Conservation (phyloP, 2,797 vertebrate genomes). For the Bradypodion pumilum region DNA sequence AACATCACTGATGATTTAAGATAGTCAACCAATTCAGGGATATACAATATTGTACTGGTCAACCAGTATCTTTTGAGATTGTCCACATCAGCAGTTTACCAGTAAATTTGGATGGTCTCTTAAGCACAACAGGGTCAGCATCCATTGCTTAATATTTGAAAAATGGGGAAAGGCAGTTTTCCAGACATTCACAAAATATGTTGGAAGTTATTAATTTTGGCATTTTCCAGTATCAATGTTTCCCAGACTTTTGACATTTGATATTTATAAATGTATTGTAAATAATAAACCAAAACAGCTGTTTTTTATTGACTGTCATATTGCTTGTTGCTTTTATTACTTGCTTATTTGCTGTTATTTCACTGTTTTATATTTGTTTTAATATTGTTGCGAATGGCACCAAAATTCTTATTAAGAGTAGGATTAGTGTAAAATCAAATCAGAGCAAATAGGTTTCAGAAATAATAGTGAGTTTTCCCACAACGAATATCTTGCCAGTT, state of each 20-base stretch:
- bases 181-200: neutral
- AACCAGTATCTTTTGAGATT: neutral
- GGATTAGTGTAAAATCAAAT: neutral
- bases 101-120: neutral
- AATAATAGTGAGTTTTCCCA: neutral
- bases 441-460: neutral
- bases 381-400: neutral
- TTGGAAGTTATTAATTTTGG: neutral
- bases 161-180: neutral
- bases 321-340: neutral
- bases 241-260: neutral
- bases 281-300: neutral
- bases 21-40: no score
- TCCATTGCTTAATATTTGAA: neutral
- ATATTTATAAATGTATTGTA: neutral
- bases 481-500: neutral
- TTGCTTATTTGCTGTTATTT: neutral
- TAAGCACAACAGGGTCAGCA: neutral
- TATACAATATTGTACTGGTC: neutral
- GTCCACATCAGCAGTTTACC: neutral
- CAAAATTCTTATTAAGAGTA: neutral
- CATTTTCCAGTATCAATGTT: neutral
- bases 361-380: neutral
- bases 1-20: neutral
- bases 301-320: neutral